Evolutionary conservation across 2,888 invertebrate genomes (phyloP), one percentile per base, ranked within the genome.

Genomic region (Dryomyza anilis): DNA sequence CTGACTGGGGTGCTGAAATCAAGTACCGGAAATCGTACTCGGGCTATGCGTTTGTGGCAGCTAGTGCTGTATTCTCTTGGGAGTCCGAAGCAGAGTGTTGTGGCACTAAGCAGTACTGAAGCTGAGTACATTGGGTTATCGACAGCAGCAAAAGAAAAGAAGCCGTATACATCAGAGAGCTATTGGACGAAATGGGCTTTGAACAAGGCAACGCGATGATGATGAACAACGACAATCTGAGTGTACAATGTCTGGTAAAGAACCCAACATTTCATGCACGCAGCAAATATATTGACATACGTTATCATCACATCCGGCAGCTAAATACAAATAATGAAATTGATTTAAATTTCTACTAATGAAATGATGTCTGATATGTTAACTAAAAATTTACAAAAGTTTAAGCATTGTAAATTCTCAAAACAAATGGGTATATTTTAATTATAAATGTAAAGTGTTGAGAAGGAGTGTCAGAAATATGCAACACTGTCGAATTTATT

Each of bases 1-100:
- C 69, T 12, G 70, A 71, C 30, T 72, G 71, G 70, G 69, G 63
- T 10, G 65, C 66, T 16, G 62, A 66, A 43, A 4, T 23, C 19
- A 3, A n/a, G 10, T 50, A 67, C 21, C 48, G 70, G 50, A 70
- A 64, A 65, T 71, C 67, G 8, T 68, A 67, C 36, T 55, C 59
- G 6, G 69, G 69, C 25, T 68, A 63, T 25, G 62, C 66, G 4
- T 66, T 59, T 48, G 43, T 69, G 8, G 29, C 67, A 27, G 62
- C 12, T 8, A 64, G 69, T 16, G 60, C 62, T 16, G 67, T 67
- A 25, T 55, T 69, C 43, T 67, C 27, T 48, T 70, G 70, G 70
- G 58, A 67, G 45, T 63, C 63, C 2, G 23, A 46, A 19, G 69
- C 72, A 72, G 48, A 19, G 14, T 19, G 61, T 67, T 3, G 69